phyloP scores from a whole-genome alignment of 2,113 vertebrate species.

The Indicator indicator region DNA sequence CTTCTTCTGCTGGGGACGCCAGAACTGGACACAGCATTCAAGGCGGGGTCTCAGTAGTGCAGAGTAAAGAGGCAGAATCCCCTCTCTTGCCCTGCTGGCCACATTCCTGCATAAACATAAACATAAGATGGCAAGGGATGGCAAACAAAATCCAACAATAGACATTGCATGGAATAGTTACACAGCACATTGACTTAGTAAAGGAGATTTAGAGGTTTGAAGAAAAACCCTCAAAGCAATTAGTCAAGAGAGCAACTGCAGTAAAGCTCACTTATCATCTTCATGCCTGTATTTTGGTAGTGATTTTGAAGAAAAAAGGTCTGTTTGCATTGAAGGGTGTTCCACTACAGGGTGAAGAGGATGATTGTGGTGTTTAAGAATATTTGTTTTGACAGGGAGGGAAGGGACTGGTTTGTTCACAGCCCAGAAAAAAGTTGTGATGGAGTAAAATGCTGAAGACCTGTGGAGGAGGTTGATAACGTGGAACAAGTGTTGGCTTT shows the following conservation, averaged over 20 bases:
- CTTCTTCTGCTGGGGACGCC: too few relatives aligned
- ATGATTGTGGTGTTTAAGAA: not conserved
- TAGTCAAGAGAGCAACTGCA: not conserved
- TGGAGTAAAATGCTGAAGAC: not conserved
- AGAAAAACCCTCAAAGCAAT: not conserved
- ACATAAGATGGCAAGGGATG: not conserved
- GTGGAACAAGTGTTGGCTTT: slow-evolving; percentile 17
- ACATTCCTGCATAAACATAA: not conserved
- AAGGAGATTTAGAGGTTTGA: not conserved
- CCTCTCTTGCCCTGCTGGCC: too few relatives aligned
- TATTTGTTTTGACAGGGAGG: slow-evolving; percentile 23
- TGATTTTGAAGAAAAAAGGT: not conserved
- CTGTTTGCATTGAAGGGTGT: not conserved
- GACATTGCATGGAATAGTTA: not conserved
- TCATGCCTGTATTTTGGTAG: not conserved
- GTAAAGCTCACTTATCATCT: not conserved
- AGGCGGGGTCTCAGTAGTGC: too few relatives aligned
- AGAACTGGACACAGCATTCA: too few relatives aligned
- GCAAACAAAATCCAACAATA: not conserved
- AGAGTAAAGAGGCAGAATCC: too few relatives aligned
- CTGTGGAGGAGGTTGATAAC: slow-evolving; percentile 40
- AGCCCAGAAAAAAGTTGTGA: not conserved
- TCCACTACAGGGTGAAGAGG: not conserved
- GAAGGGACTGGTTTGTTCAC: slow-evolving; percentile 22
- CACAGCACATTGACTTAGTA: fast-evolving